phyloP scores from a whole-genome alignment of 1,140 invertebrate genomes.

The Triops longicaudatus region DNA sequence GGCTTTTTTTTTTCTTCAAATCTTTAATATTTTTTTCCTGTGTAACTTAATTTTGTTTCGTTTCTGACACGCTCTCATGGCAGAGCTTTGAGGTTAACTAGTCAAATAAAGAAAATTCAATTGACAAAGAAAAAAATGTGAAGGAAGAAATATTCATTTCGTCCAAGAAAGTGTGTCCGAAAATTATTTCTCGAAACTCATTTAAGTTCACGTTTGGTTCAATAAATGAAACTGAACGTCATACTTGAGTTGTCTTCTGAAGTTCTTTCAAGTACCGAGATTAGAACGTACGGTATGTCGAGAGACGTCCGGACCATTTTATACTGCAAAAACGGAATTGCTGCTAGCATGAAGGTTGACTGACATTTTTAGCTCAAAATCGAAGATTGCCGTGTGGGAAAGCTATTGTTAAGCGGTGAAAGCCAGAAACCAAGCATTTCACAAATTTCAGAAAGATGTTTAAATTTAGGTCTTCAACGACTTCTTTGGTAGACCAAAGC shows the following conservation, averaged over 20 bases:
- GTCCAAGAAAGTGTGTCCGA: slow-evolving; percentile 5
- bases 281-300: too few relatives aligned
- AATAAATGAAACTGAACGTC: not conserved
- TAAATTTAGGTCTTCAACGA: too few relatives aligned
- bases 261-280: too few relatives aligned
- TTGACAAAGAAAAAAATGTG: not conserved
- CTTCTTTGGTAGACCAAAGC: too few relatives aligned
- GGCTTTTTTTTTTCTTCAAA: not conserved
- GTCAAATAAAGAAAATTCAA: not conserved
- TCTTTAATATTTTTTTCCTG: slow-evolving; percentile 3
- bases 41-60: not conserved
- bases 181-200: not conserved
- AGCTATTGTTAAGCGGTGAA: too few relatives aligned
- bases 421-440: too few relatives aligned
- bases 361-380: too few relatives aligned
- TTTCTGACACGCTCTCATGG: not conserved
- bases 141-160: not conserved
- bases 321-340: too few relatives aligned
- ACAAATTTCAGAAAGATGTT: too few relatives aligned
- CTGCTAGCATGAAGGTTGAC: too few relatives aligned
- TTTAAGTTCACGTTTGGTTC: slow-evolving; percentile 8
- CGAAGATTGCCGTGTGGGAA: too few relatives aligned
- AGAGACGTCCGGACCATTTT: too few relatives aligned
- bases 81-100: slow-evolving; percentile 15
- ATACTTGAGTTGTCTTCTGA: not conserved